A percentile compares a stretch with the other conserved stretches of the same genome.
Conservation (phyloP, 2,888 invertebrate species). For the Thyatira batis region DNA sequence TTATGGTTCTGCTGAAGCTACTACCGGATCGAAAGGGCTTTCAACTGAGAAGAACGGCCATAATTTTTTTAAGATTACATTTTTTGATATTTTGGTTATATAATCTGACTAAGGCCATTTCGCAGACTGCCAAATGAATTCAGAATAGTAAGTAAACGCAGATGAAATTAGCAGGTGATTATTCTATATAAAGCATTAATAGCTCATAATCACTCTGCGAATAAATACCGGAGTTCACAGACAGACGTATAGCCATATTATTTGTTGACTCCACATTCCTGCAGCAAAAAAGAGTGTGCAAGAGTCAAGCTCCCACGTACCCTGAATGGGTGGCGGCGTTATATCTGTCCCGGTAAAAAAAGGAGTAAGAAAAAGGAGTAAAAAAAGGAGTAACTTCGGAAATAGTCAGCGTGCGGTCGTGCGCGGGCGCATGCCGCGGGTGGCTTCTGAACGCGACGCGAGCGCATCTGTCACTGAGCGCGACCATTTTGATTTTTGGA, state of each 20-base stretch:
- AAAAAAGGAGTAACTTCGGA: constrained; percentile 46
- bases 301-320: constrained; percentile 42
- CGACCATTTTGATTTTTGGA: constrained; percentile 10
- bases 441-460: not conserved
- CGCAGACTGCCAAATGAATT: too few species aligned
- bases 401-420: constrained; percentile 35
- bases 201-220: not conserved
- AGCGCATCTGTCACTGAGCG: constrained; percentile 21
- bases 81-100: too few species aligned
- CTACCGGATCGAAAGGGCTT: too few species aligned
- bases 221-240: not conserved
- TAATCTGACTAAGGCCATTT: too few species aligned
- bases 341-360: constrained; percentile 55
- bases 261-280: not conserved
- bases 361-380: too few species aligned
- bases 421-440: constrained; percentile 32
- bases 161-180: not conserved
- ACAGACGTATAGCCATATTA: not conserved
- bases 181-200: not conserved
- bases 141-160: not conserved
- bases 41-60: too few species aligned
- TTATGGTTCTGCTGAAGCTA: too few species aligned
- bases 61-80: too few species aligned
- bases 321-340: constrained; percentile 56
- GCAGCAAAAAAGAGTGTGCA: constrained; percentile 15